Percentiles rank a stretch among this genome's conserved stretches.
Conservation (phyloP, 2,113 vertebrate genomes). For the Orthonyx spaldingii region DNA sequence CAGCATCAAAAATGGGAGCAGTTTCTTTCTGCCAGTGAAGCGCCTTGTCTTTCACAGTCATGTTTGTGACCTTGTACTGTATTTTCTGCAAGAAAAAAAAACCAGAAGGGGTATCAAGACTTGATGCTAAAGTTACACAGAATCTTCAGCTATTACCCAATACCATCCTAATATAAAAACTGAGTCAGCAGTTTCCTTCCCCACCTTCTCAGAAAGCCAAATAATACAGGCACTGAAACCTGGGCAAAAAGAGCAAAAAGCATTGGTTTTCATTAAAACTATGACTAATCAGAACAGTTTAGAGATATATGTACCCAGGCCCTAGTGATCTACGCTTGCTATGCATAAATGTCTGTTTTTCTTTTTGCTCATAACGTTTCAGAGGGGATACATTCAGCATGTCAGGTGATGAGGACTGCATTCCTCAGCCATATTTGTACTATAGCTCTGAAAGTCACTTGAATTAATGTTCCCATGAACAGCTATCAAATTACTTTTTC, state of each 20-base stretch:
- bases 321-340: neutral
- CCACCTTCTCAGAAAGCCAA: neutral
- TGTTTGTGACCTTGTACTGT: conserved; percentile 58
- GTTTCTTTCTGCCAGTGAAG: conserved; percentile 64
- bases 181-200: neutral
- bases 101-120: neutral
- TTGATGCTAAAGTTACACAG: neutral
- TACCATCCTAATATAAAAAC: neutral
- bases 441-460: neutral
- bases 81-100: conserved; percentile 56
- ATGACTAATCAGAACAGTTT: neutral
- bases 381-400: neutral
- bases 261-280: neutral
- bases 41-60: conserved; percentile 34
- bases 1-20: conserved; percentile 57
- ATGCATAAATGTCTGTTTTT: neutral
- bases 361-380: neutral
- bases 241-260: neutral
- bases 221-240: neutral
- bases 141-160: neutral
- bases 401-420: neutral
- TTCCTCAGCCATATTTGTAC: neutral
- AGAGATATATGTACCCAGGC: neutral
- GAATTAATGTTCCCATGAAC: neutral
- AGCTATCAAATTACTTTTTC: neutral